Evolutionary conservation across 2,797 vertebrate species (phyloP).

Genomic region (Zonotrichia albicollis): DNA sequence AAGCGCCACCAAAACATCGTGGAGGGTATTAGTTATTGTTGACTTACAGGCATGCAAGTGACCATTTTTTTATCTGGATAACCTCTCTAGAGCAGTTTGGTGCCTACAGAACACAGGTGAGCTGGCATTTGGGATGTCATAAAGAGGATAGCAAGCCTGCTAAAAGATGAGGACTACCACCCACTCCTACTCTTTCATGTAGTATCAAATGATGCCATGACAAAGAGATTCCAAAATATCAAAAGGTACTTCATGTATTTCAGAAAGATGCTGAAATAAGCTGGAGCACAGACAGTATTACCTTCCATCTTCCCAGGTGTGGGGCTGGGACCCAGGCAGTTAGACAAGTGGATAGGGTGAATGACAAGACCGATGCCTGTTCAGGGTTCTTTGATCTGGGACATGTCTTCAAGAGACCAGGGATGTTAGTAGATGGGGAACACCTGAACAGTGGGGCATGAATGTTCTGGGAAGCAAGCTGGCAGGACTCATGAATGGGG

Average conservation of each 20-base stretch:
- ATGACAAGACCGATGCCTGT: not conserved
- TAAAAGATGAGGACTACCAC: not conserved
- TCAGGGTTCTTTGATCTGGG: not conserved
- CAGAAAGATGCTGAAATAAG: not conserved
- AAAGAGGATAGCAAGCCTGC: not conserved
- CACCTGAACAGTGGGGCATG: not conserved
- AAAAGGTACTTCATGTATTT: not conserved
- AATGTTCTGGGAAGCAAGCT: not conserved
- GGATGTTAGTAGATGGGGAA: not conserved
- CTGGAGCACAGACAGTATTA: not conserved
- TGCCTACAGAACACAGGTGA: not conserved
- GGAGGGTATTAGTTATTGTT: not conserved
- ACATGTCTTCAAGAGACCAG: no score
- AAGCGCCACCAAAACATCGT: not conserved
- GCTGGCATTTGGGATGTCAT: not conserved
- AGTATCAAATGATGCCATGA: not conserved
- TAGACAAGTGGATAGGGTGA: no score
- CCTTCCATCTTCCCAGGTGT: not conserved
- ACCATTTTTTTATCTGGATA: not conserved
- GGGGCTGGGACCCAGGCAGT: not conserved
- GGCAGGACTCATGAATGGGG: not conserved
- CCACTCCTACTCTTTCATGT: not conserved
- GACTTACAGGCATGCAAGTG: not conserved
- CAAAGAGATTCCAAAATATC: not conserved
- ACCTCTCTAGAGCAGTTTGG: not conserved